These are phyloP conservation scores for Microchirus variegatus DNA, from an alignment of 2,797 vertebrate species.

Conservation along the genomic window DNA sequence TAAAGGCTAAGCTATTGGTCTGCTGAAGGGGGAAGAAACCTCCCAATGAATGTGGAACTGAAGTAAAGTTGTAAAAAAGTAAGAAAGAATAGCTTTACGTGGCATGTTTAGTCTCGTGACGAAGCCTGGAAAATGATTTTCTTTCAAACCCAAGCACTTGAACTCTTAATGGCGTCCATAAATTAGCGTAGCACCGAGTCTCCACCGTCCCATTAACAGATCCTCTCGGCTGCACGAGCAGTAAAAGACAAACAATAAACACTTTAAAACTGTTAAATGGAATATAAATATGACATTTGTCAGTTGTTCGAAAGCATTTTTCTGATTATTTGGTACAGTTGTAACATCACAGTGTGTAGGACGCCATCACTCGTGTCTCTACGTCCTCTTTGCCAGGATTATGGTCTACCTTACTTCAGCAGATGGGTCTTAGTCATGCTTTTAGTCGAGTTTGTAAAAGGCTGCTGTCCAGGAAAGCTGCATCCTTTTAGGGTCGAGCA, in stretches of 20 bases:
- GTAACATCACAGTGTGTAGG: not conserved
- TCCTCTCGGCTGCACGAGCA: conserved; percentile 9
- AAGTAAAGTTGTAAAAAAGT: no score
- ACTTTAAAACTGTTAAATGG: not conserved
- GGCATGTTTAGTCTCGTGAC: not conserved
- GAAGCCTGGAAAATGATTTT: not conserved
- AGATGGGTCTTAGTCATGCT: conserved; percentile 8
- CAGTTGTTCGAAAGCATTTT: not conserved
- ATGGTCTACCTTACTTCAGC: conserved; percentile 1
- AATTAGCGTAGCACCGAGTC: conserved; percentile 17
- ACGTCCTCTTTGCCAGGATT: no score
- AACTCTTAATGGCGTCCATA: conserved; percentile 27
- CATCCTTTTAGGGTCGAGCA: conserved; percentile 7
- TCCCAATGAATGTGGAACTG: no score
- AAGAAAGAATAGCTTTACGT: no score
- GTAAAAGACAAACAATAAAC: conserved; percentile 1
- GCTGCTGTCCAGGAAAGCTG: conserved; percentile 11
- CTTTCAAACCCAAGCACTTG: conserved; percentile 2
- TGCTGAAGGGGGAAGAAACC: no score
- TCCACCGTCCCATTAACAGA: conserved; percentile 18
- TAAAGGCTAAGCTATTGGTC: no score
- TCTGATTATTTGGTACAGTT: not conserved
- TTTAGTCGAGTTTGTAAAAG: conserved; percentile 32
- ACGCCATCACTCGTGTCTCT: not conserved
- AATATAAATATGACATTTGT: not conserved